Evolutionary conservation across 2,113 vertebrate species (phyloP).

Genomic region (Coreoperca whiteheadi): DNA sequence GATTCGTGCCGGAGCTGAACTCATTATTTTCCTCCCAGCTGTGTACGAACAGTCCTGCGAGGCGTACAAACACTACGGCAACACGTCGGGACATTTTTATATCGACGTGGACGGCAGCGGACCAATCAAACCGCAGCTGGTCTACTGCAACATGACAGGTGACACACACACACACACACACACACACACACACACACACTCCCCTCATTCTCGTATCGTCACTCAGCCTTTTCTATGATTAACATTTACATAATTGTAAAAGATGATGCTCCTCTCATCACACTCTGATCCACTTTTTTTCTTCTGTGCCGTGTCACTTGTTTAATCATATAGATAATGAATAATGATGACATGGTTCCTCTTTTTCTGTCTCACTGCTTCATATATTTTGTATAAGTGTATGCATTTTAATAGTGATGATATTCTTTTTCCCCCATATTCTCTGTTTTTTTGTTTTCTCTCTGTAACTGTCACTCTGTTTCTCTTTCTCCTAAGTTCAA

Average conservation of each 20-base stretch:
- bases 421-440: neutral
- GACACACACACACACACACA: conserved; percentile 17
- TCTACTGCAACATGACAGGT: conserved; percentile 91
- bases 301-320: neutral
- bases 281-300: neutral
- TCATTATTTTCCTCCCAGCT: conserved; percentile 54
- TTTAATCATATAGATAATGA: conserved; percentile 21
- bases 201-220: neutral
- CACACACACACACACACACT: neutral
- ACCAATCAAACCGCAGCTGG: conserved; percentile 84
- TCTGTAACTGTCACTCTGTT: neutral
- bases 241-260: conserved; percentile 6
- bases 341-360: neutral
- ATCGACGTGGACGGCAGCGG: conserved; percentile 92
- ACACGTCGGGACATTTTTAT: conserved; percentile 87
- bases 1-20: conserved; percentile 17
- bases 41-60: conserved; percentile 91
- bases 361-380: neutral
- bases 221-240: neutral
- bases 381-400: neutral
- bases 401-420: neutral
- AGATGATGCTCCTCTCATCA: conserved; percentile 1
- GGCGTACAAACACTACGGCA: conserved; percentile 89
- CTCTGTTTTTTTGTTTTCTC: neutral
- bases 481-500: neutral